These are phyloP conservation scores for Andrena trimmerana DNA, from an alignment of 2,888 invertebrate species.

Conservation along the genomic window DNA sequence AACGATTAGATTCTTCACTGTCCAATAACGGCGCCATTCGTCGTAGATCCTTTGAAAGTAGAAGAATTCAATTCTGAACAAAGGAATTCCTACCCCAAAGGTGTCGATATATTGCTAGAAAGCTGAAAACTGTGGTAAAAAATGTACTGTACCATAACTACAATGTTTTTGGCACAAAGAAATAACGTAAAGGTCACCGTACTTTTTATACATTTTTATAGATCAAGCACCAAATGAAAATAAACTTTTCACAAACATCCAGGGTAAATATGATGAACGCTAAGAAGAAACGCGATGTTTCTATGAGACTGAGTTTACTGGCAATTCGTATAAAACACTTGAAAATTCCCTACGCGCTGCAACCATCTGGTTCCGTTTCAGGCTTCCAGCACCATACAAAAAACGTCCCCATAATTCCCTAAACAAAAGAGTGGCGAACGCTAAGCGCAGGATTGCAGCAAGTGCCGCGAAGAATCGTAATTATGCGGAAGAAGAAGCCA, in stretches of 20 bases:
- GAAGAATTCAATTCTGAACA: background rate
- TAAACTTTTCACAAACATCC: background rate
- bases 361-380: too few species aligned
- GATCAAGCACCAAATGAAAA: background rate
- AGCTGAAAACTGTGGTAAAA: background rate
- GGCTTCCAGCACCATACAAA: background rate
- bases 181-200: background rate
- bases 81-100: background rate
- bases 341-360: background rate
- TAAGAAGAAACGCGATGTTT: background rate
- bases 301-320: background rate
- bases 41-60: background rate
- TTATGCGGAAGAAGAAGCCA: conserved; percentile 1
- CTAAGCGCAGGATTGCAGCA: conserved; percentile 3
- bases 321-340: background rate
- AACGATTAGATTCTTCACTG: background rate
- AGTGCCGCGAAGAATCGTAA: conserved; percentile 21
- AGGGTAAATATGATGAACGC: background rate
- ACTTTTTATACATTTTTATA: background rate
- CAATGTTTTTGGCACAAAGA: background rate
- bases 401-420: background rate
- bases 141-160: too few species aligned
- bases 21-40: background rate
- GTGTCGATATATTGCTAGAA: background rate
- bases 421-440: conserved; percentile 17